phyloP scores from a whole-genome alignment of 2,797 vertebrate species.

The Linurgus olivaceus region DNA sequence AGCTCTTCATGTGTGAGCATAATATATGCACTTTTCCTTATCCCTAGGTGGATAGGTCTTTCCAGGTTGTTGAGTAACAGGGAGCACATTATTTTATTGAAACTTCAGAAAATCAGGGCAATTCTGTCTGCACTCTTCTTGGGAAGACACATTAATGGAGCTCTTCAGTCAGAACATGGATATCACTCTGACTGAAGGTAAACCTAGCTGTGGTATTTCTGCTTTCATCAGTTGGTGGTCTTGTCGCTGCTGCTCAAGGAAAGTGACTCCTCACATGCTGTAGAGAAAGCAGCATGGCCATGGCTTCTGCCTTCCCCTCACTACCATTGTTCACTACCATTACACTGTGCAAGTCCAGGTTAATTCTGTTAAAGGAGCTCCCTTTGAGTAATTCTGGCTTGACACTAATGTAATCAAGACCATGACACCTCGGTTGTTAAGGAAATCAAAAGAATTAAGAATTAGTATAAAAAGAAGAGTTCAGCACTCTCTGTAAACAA shows the following conservation, averaged over 20 bases:
- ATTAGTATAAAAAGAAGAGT: neutral
- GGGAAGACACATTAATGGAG: neutral
- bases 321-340: neutral
- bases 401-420: neutral
- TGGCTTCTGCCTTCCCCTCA: neutral
- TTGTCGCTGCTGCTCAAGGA: neutral
- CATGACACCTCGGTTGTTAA: neutral
- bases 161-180: neutral
- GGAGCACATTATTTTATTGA: neutral
- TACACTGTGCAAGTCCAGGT: neutral
- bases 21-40: neutral
- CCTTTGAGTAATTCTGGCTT: neutral
- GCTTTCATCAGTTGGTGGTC: neutral
- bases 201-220: accelerated
- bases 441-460: neutral
- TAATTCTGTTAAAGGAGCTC: neutral
- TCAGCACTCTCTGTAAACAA: neutral
- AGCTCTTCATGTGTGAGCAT: neutral
- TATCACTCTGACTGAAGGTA: neutral
- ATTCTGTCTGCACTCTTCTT: neutral
- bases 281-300: neutral
- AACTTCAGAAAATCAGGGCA: neutral
- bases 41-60: neutral
- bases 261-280: accelerated
- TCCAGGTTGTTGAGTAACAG: neutral